Conservation (phyloP, 2,113 vertebrate species). For the Amia ocellicauda region DNA sequence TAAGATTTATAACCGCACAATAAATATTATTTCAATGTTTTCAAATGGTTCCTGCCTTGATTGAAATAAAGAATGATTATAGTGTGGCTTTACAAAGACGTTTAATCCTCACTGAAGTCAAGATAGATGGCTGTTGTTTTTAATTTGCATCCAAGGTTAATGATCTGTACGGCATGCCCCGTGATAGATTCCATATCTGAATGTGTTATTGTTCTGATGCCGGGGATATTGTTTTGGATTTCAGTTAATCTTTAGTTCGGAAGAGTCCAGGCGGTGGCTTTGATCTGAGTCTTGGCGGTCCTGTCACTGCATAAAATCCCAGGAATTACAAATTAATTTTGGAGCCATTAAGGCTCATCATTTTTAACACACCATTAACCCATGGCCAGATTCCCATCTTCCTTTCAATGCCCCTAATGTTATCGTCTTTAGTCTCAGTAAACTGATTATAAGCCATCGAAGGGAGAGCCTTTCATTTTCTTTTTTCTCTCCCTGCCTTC, state of each 20-base stretch:
- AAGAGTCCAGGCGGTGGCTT: no score
- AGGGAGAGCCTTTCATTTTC: no score
- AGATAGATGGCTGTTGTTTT: conserved; percentile 27
- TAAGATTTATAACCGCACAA: conserved; percentile 19
- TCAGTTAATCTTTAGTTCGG: no score
- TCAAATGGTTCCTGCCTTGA: conserved; percentile 8
- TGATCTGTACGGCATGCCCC: conserved; percentile 11
- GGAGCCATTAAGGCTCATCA: background rate
- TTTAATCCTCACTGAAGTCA: conserved; percentile 13
- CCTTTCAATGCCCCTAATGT: background rate
- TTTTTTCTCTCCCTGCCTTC: no score
- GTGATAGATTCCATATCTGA: no score
- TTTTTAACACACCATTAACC: conserved; percentile 3
- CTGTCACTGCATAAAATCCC: background rate
- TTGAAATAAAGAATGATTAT: conserved; percentile 27
- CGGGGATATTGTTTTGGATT: no score
- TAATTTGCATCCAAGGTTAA: conserved; percentile 33
- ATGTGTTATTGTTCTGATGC: no score
- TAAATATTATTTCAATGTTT: conserved; percentile 23
- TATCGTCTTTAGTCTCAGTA: no score
- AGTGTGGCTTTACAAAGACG: conserved; percentile 30
- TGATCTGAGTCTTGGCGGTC: no score
- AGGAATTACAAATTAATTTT: background rate
- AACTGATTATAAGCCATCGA: no score
- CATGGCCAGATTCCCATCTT: background rate